Percentiles rank a stretch among this genome's conserved stretches.
Conservation (phyloP, 1,140 invertebrate genomes). For the Drosophila sproati region DNA sequence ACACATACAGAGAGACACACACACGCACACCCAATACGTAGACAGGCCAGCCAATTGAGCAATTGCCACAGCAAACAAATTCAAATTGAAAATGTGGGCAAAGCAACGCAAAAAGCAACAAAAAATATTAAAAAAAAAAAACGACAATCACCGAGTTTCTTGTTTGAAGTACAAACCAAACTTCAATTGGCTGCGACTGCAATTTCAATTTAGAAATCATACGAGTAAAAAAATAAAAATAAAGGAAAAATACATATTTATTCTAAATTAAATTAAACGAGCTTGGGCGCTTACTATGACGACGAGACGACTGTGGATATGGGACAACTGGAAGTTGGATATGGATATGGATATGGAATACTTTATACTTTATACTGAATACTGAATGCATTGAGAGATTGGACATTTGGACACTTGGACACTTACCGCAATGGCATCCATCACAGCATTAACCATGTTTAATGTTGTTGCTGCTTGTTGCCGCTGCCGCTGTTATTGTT, state of each 20-base stretch:
- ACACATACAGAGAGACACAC: slow-evolving; percentile 37
- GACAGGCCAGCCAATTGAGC: slow-evolving; percentile 75
- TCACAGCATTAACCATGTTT: slow-evolving; percentile 80
- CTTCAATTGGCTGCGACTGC: slow-evolving; percentile 74
- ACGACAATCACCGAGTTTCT: slow-evolving; percentile 64
- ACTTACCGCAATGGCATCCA: slow-evolving; percentile 84
- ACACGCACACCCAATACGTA: slow-evolving; percentile 38
- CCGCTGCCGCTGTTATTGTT: background rate
- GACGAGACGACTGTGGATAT: background rate
- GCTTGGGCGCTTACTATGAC: slow-evolving; percentile 14
- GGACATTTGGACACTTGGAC: slow-evolving; percentile 73
- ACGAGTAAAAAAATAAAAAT: slow-evolving; percentile 35
- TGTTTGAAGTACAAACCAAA: slow-evolving; percentile 71
- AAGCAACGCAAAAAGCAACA: slow-evolving; percentile 44
- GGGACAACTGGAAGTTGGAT: slow-evolving; percentile 53
- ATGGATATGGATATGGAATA: background rate
- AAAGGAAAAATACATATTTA: slow-evolving; percentile 44
- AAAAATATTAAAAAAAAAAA: slow-evolving; percentile 19
- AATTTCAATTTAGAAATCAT: slow-evolving; percentile 73
- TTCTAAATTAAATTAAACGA: slow-evolving; percentile 69
- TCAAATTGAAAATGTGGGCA: slow-evolving; percentile 82
- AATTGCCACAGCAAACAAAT: slow-evolving; percentile 82
- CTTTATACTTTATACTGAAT: slow-evolving; percentile 50
- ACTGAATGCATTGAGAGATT: background rate
- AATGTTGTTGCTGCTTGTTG: slow-evolving; percentile 8